phyloP scores from a whole-genome alignment of 2,113 vertebrate species.

The Chrysemys picta region DNA sequence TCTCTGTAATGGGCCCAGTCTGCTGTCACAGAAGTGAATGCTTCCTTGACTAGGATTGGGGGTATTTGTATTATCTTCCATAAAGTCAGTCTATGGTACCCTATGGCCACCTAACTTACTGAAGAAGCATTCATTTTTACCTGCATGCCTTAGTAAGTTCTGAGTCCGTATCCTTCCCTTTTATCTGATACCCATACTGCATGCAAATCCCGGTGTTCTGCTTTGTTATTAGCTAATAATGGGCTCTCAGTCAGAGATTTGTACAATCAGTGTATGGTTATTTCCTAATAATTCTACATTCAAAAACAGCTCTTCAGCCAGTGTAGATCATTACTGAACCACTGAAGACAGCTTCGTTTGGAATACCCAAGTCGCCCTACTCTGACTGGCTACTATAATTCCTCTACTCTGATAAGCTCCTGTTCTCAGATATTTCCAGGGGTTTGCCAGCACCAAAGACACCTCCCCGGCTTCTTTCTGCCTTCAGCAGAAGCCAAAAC shows the following conservation, averaged over 20 bases:
- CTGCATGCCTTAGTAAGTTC: background rate
- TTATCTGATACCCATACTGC: background rate
- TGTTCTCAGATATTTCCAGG: background rate
- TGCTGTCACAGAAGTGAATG: background rate
- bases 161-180: background rate
- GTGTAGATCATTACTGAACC: background rate
- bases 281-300: background rate
- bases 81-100: background rate
- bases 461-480: background rate
- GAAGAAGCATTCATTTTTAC: accelerated
- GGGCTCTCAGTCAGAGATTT: background rate
- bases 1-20: background rate
- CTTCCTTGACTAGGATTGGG: background rate
- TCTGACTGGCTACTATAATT: background rate
- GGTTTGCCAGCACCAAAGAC: background rate
- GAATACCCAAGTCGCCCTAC: background rate
- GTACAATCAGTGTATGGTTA: background rate
- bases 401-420: background rate
- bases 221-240: background rate
- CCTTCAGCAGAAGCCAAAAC: background rate
- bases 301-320: background rate
- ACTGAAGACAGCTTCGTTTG: background rate
- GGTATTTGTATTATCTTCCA: background rate
- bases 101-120: background rate
- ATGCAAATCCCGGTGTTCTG: background rate